These are phyloP conservation scores for Chalcosyrphus nemorum DNA, from an alignment of 2,888 invertebrate genomes.

Conservation along the genomic window DNA sequence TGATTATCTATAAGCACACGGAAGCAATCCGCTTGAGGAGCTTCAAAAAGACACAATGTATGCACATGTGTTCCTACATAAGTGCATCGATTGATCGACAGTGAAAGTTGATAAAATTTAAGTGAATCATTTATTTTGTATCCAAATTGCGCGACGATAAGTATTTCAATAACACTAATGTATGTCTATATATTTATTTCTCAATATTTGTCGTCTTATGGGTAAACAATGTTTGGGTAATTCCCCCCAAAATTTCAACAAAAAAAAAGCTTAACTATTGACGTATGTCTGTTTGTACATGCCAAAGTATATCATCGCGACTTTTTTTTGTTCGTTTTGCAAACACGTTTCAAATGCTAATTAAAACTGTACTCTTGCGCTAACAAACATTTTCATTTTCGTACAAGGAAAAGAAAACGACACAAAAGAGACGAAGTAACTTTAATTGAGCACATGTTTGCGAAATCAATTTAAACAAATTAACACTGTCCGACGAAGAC, in stretches of 20 bases:
- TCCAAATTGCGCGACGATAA: neutral
- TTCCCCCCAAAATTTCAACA: neutral
- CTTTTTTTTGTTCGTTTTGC: neutral
- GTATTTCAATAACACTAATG: neutral
- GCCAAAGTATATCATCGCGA: neutral
- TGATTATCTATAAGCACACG: neutral
- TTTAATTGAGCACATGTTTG: constrained; percentile 8
- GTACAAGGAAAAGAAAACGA: neutral
- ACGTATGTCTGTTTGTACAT: no score
- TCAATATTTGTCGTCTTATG: neutral
- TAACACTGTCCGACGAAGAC: constrained; percentile 5
- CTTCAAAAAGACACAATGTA: neutral
- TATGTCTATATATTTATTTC: neutral
- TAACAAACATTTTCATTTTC: neutral
- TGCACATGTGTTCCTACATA: no score
- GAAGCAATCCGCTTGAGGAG: neutral
- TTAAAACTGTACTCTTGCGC: neutral
- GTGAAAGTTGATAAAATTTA: neutral
- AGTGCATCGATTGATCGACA: constrained; percentile 13
- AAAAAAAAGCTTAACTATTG: neutral
- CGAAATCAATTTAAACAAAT: constrained; percentile 22
- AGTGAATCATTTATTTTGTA: neutral
- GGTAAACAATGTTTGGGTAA: neutral
- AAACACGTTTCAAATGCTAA: neutral
- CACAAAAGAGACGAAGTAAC: neutral